A percentile compares a stretch with the other conserved stretches of the same genome.
Evolutionary conservation across 37 sponge, comb jelly and placozoan species (phyloP).

Genomic region (Ephydatia muelleri): DNA sequence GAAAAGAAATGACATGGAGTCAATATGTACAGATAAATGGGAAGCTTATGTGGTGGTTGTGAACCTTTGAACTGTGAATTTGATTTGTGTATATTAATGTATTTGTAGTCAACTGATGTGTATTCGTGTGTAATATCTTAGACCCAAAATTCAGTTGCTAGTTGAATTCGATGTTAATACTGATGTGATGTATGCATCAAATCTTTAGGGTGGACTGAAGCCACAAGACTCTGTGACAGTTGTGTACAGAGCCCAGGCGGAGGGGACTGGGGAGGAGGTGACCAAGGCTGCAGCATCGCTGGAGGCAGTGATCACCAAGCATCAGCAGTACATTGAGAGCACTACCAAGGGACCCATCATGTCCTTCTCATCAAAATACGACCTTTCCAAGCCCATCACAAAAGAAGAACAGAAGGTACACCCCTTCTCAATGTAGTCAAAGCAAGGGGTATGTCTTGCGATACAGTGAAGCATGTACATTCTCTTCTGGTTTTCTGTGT

Average conservation of each 20-base stretch:
- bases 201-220: conserved; percentile 67
- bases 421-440: too few relatives aligned
- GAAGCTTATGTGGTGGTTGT: too few relatives aligned
- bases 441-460: too few relatives aligned
- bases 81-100: background rate
- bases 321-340: conserved; percentile 64
- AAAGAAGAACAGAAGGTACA: conserved; percentile 71
- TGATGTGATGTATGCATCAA: background rate
- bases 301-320: conserved; percentile 40
- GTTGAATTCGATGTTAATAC: background rate
- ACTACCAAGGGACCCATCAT: conserved; percentile 70
- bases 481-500: too few relatives aligned
- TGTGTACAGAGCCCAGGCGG: conserved; percentile 48
- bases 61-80: background rate
- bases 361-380: background rate
- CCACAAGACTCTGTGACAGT: conserved; percentile 70
- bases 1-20: too few relatives aligned
- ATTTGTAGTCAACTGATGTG: background rate
- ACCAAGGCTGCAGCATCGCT: conserved; percentile 14
- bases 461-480: too few relatives aligned
- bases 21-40: too few relatives aligned
- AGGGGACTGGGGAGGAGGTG: conserved; percentile 7
- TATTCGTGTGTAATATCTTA: too few relatives aligned
- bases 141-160: too few relatives aligned
- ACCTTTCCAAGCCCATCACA: conserved; percentile 16